phyloP scores from a whole-genome alignment of 2,888 invertebrate genomes.

The Parascotia fuliginaria region DNA sequence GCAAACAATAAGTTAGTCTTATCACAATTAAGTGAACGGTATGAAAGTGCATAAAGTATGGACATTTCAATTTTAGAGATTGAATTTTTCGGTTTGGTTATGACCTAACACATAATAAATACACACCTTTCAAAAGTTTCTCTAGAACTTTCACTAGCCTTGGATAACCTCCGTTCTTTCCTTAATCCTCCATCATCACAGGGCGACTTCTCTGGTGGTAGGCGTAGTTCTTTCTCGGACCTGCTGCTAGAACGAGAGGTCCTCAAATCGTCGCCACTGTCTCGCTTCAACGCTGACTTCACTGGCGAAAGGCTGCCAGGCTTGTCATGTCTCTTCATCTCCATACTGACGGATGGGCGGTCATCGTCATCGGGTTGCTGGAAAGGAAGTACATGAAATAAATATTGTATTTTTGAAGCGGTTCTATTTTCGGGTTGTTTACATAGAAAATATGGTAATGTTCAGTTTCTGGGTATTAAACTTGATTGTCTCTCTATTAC shows the following conservation, averaged over 20 bases:
- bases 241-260: conserved; percentile 69
- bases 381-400: conserved; percentile 17
- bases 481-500: too few species aligned
- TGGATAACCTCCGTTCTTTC: conserved; percentile 65
- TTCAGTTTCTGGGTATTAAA: too few species aligned
- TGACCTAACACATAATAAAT: not conserved
- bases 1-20: too few species aligned
- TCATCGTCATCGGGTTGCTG: conserved; percentile 67
- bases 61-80: too few species aligned
- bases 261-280: conserved; percentile 66
- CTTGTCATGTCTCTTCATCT: conserved; percentile 80
- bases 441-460: too few species aligned
- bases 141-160: conserved; percentile 71
- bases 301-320: conserved; percentile 77
- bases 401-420: not conserved
- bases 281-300: conserved; percentile 62
- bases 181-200: conserved; percentile 61
- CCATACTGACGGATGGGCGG: conserved; percentile 67
- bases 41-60: too few species aligned
- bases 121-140: conserved; percentile 76
- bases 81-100: too few species aligned
- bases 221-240: conserved; percentile 69
- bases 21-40: too few species aligned
- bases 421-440: too few species aligned
- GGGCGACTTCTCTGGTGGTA: conserved; percentile 75